Conservation (phyloP, 2,888 invertebrate species). For the Lissocephala sabroskyi region DNA sequence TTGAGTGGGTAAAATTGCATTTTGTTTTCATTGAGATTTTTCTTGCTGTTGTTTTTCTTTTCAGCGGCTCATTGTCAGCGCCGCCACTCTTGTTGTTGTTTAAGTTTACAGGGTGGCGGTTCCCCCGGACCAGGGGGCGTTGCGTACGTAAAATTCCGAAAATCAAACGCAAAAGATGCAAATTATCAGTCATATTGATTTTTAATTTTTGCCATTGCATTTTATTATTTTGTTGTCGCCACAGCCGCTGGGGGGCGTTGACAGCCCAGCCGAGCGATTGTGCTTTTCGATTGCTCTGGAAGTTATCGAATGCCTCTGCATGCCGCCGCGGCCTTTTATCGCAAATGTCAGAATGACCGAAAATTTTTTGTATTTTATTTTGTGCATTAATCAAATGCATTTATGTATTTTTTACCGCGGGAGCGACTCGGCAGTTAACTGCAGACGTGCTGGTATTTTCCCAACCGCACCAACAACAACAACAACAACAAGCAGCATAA, state of each 20-base stretch:
- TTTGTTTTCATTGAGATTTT: conserved; percentile 39
- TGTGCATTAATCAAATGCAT: too few species aligned
- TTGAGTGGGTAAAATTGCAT: conserved; percentile 22
- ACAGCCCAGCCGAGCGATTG: conserved; percentile 36
- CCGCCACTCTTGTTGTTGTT: too few species aligned
- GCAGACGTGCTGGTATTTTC: conserved; percentile 18
- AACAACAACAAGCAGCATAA: conserved; percentile 37
- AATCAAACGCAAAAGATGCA: conserved; percentile 16
- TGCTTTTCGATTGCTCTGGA: conserved; percentile 21
- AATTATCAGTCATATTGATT: conserved; percentile 33
- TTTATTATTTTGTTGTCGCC: conserved; percentile 15
- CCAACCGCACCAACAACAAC: conserved; percentile 10
- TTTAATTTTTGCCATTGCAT: conserved; percentile 32
- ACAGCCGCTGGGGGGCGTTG: conserved; percentile 45
- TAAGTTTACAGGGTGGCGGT: conserved; percentile 16
- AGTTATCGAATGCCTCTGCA: not conserved
- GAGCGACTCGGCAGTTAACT: not conserved
- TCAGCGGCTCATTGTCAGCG: not conserved
- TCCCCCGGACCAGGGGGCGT: conserved; percentile 11
- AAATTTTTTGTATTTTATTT: conserved; percentile 22
- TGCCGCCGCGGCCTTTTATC: conserved; percentile 7
- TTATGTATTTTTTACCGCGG: not conserved
- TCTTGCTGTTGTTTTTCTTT: not conserved
- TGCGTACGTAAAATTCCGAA: not conserved
- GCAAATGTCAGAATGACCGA: conserved; percentile 42